Conservation (phyloP, 37 sponge, comb jelly and placozoan genomes). For the Oscarella lobularis region DNA sequence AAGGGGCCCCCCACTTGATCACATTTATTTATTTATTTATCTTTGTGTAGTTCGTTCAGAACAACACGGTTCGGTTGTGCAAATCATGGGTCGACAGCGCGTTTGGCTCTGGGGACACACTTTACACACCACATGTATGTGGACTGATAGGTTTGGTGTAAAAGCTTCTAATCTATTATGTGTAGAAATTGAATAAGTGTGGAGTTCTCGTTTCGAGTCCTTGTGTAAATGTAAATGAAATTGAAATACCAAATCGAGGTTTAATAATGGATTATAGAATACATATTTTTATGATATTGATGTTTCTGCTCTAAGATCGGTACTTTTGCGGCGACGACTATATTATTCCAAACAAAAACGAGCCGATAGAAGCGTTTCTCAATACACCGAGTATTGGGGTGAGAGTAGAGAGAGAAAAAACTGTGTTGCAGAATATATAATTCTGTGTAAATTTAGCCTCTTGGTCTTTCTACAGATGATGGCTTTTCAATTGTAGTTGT, state of each 20-base stretch:
- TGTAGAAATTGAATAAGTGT: neutral
- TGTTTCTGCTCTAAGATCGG: neutral
- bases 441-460: neutral
- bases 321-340: constrained; percentile 3
- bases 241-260: too few species aligned
- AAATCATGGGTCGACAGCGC: neutral
- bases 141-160: neutral
- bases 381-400: neutral
- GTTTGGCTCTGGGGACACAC: neutral
- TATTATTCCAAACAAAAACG: neutral
- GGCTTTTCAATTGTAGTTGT: neutral
- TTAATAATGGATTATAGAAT: too few species aligned
- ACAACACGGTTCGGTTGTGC: neutral
- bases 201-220: neutral
- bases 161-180: neutral
- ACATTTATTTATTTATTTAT: too few species aligned
- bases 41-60: too few species aligned
- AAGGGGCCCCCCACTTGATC: too few species aligned
- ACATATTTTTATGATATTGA: too few species aligned
- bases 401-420: too few species aligned
- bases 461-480: neutral
- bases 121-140: neutral
- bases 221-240: too few species aligned
- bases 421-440: neutral
- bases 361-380: neutral